Percentiles rank a stretch among this genome's conserved stretches.
Evolutionary conservation across 2,797 vertebrate genomes (phyloP).

Genomic region (Falco concolor): DNA sequence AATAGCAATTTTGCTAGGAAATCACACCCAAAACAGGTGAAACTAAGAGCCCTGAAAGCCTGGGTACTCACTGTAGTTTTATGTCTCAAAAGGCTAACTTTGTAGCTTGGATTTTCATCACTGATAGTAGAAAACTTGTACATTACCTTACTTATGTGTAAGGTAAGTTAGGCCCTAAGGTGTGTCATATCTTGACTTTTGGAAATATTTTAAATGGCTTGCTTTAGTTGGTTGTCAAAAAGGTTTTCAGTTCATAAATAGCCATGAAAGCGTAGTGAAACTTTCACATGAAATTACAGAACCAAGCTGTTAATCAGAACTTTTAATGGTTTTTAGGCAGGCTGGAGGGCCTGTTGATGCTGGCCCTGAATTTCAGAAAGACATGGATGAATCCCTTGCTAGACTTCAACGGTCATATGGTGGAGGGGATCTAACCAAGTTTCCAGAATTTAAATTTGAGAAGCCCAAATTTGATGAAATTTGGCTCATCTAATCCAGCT

Average conservation of each 20-base stretch:
- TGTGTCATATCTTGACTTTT: background rate
- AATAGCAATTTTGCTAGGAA: background rate
- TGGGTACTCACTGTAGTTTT: background rate
- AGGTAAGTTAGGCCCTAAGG: background rate
- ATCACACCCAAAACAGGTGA: background rate
- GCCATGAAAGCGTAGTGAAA: background rate
- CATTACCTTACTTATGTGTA: background rate
- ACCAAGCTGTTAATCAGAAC: background rate
- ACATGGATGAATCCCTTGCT: slow-evolving; percentile 79
- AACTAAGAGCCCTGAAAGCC: background rate
- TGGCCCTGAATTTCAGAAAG: slow-evolving; percentile 85
- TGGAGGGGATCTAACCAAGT: slow-evolving; percentile 85
- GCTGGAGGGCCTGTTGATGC: slow-evolving; percentile 84
- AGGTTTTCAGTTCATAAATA: background rate
- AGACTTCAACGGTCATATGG: slow-evolving; percentile 89
- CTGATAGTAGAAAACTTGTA: background rate
- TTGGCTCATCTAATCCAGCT: background rate
- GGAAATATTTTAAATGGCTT: background rate
- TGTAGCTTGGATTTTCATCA: background rate
- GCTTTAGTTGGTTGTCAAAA: background rate
- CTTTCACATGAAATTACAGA: background rate
- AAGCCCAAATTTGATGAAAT: background rate
- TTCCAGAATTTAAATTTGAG: slow-evolving; percentile 88
- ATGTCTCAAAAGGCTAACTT: background rate
- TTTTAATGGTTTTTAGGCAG: slow-evolving; percentile 68